Base-by-base conservation (phyloP, 2,113 vertebrate genomes). In the Eupsittula cactorum region DNA sequence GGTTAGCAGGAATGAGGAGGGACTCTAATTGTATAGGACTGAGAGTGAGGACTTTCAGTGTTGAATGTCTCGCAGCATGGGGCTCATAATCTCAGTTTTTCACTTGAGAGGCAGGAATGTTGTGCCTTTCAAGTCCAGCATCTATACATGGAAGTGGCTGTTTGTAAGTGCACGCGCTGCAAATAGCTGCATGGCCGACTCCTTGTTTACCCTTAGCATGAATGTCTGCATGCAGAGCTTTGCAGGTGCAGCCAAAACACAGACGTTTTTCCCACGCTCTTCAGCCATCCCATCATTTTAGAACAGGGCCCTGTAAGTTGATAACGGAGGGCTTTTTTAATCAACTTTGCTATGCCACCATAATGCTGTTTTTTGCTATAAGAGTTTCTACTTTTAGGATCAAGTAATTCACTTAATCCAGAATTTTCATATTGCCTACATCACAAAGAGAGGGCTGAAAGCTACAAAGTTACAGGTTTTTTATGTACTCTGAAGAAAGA, bases 231-330 rank as follows among this genome's bases (percentile, higher is more conserved):
- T 63, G 79, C 73, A 49, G 79, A 82, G 42, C n/a, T 64, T n/a
- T 88, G 92, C 94, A 96, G 93, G 95, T 95, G 91, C 91, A 91
- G 89, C 71, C 88, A 82, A 4, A 27, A 18, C 11, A 6, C 60
- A n/a, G 12, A 44, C 23, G 19, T n/a, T 79, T 93, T 95, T 95
- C 92, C 84, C 95, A 93, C 24, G 46, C 89, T 79, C 73, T 84
- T 91, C 35, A 78, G 74, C 73, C 47, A 27, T 68, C 59, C 57
- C 67, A 3, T 74, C 65, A 0, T 75, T 92, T 69, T 39, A 81
- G 35, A 84, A 11, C 46, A 78, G 53, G 13, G 37, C 68, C 28
- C 13, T 94, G 24, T 19, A 13, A 77, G n/a, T 33, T 80, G 24
- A 15, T 49, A 11, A 53, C n/a, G 50, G 41, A 74, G 13, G 2